Evolutionary conservation across 2,888 invertebrate genomes (phyloP), one percentile per base, ranked within the genome.

Genomic region (Hesperia comma): DNA sequence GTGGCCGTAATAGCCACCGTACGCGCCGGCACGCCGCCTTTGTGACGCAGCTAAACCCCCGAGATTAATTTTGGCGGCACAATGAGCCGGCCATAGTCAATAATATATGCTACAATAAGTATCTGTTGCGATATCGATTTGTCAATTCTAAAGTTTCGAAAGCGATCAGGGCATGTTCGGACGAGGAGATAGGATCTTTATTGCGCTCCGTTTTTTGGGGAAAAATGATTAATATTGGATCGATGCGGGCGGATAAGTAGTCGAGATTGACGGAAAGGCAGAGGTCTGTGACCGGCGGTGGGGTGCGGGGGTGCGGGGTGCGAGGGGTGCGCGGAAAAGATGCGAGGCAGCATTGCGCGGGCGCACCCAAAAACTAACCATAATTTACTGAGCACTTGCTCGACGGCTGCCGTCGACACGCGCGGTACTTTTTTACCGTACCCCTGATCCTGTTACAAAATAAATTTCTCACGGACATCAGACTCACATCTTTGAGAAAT

Each of bases 311-410:
- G 67, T 76, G 63, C 77, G 77, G 77, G 77, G 72, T 15, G 46
- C 71, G 75, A 72, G 76, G 79, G 78, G 80, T 71, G 81, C 78
- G 77, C 80, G 85, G 87, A 83, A 87, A 88, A 90, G 91, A 90
- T 85, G 89, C 84, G 87, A 85, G 88, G 88, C 91, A 74, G 83
- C 92, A 92, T 90, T 91, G 90, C 92, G 85, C 85, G 74, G 84
- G 79, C 84, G 85, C 89, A 83, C 84, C 92, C 93, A 91, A 92
- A 93, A 93, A 92, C 92, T 93, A 93, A 93, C 92, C 93, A 93
- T 93, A 92, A 93, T 93, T 93, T 93, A 93, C 92, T 81, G 87
- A 86, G 89, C 85, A 88, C 92, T 92, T 88, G 92, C 86, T 79
- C 82, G 84, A 83, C 87, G 80, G 81, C 85, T 79, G 82, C 77